Evolutionary conservation across 2,113 vertebrate genomes (phyloP).

Genomic region (Saimiri boliviensis): DNA sequence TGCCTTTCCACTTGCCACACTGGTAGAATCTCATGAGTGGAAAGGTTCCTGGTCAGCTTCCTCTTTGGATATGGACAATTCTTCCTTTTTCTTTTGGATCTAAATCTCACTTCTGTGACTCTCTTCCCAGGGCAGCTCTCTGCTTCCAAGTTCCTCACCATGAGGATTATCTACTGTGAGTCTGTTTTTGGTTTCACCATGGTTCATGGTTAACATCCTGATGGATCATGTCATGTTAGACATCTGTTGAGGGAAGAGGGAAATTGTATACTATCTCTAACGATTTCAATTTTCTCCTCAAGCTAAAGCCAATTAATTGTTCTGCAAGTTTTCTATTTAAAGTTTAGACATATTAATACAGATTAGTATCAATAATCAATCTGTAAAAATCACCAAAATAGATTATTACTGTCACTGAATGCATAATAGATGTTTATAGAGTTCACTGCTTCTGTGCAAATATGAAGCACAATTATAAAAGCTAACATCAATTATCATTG

Average conservation of each 20-base stretch:
- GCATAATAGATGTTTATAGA: not conserved
- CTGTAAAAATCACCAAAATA: not conserved
- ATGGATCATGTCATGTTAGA: not conserved
- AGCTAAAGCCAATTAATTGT: not conserved
- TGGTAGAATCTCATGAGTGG: too few species aligned
- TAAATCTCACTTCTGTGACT: not conserved
- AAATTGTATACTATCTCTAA: not conserved
- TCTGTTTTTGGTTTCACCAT: not conserved
- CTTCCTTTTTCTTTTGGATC: not conserved
- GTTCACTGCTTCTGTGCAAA: not conserved
- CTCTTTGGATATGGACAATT: not conserved
- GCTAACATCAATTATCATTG: fast-evolving
- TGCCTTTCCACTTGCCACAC: not conserved
- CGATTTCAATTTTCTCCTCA: not conserved
- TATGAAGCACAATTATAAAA: not conserved
- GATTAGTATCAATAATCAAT: not conserved
- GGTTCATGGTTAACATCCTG: not conserved
- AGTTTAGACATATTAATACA: not conserved
- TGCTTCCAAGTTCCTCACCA: not conserved
- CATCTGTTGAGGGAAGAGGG: fast-evolving
- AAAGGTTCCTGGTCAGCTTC: not conserved
- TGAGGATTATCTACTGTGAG: fast-evolving
- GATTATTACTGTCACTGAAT: not conserved
- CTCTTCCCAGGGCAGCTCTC: too few species aligned
- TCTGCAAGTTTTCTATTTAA: not conserved